phyloP scores from a whole-genome alignment of 2,113 vertebrate genomes.

The Propithecus coquereli region DNA sequence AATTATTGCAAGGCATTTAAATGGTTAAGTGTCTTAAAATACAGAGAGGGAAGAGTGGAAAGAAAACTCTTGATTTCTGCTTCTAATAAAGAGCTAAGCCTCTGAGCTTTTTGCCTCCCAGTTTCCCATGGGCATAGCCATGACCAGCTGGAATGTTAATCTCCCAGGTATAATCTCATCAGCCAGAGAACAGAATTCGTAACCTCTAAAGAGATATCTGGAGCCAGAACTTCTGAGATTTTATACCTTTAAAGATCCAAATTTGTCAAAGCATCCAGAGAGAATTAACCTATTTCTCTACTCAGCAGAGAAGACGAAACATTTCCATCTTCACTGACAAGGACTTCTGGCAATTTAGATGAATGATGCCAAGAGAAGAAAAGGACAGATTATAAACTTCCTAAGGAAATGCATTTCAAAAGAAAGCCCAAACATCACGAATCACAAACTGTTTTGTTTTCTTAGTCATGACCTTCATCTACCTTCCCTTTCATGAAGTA shows the following conservation, averaged over 20 bases:
- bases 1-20: not conserved
- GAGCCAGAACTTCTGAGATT: not conserved
- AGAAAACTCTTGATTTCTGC: not conserved
- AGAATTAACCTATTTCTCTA: slow-evolving; percentile 44
- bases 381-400: slow-evolving; percentile 35
- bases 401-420: slow-evolving; percentile 20
- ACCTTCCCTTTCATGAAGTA: slow-evolving; percentile 64
- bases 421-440: slow-evolving; percentile 44
- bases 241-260: not conserved
- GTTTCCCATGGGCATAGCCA: not conserved
- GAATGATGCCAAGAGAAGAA: not conserved
- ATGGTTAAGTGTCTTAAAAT: not conserved
- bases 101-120: not conserved
- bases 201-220: not conserved
- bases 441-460: slow-evolving; percentile 60
- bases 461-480: slow-evolving; percentile 76
- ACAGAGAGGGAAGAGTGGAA: not conserved
- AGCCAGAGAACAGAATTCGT: not conserved
- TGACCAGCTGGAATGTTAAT: not conserved
- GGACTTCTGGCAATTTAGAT: slow-evolving; percentile 25
- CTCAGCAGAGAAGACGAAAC: slow-evolving; percentile 28
- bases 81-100: not conserved
- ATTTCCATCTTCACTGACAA: slow-evolving; percentile 1
- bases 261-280: slow-evolving; percentile 27
- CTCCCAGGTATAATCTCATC: not conserved